Evolutionary conservation across 1,140 invertebrate species (phyloP).

Genomic region (Pseudomyrmex flavicornis): DNA sequence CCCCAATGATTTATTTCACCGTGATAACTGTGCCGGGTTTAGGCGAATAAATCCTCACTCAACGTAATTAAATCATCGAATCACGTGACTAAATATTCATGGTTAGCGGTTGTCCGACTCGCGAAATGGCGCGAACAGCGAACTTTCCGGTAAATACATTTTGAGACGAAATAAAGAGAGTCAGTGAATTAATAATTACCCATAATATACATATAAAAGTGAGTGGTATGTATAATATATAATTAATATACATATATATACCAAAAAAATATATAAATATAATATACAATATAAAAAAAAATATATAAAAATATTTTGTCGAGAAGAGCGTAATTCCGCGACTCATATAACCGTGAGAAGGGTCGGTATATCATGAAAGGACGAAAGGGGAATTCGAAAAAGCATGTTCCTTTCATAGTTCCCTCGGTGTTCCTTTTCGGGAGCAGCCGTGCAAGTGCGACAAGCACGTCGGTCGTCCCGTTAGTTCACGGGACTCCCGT

Average conservation of each 20-base stretch:
- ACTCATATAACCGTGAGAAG: neutral
- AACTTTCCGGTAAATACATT: neutral
- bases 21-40: constrained; percentile 41
- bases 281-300: neutral
- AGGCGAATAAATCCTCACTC: constrained; percentile 54
- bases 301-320: neutral
- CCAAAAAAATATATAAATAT: neutral
- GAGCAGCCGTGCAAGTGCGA: constrained; percentile 31
- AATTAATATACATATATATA: neutral
- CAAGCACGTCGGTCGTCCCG: constrained; percentile 13
- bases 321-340: neutral
- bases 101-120: neutral
- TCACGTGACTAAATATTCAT: constrained; percentile 41
- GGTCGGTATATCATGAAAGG: constrained; percentile 34
- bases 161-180: neutral
- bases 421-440: constrained; percentile 25
- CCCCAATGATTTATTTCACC: constrained; percentile 44
- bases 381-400: constrained; percentile 9
- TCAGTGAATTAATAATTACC: constrained; percentile 4
- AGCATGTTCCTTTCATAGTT: constrained; percentile 24
- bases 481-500: constrained; percentile 5
- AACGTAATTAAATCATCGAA: constrained; percentile 50
- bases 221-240: neutral
- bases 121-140: neutral
- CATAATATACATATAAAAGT: neutral